phyloP scores from a whole-genome alignment of 2,113 vertebrate species.

The Burhinus oedicnemus region DNA sequence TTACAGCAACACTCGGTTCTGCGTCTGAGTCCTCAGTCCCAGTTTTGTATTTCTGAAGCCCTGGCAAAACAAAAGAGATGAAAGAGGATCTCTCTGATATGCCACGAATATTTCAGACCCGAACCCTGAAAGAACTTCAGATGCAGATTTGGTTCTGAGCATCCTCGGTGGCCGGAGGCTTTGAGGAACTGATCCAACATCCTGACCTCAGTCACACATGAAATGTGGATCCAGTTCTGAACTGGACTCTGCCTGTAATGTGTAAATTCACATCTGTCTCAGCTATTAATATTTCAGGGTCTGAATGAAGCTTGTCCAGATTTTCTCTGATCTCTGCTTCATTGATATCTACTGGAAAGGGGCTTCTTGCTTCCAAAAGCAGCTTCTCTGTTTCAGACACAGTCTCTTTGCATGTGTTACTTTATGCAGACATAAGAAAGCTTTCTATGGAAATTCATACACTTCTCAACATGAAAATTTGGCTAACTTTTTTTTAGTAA shows the following conservation, averaged over 20 bases:
- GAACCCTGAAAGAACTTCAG: background rate
- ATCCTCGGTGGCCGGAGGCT: background rate
- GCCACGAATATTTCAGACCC: background rate
- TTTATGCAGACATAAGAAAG: background rate
- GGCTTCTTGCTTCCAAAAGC: background rate
- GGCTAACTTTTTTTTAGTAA: background rate
- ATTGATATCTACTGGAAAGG: background rate
- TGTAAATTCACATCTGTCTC: constrained; percentile 16
- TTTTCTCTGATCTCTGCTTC: background rate
- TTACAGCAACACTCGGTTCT: background rate
- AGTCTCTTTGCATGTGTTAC: background rate
- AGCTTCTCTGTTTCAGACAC: background rate
- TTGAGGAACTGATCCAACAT: constrained; percentile 9
- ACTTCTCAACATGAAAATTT: background rate
- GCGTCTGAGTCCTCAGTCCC: background rate
- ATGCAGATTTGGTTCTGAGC: background rate
- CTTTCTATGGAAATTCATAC: background rate
- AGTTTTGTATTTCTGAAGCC: background rate
- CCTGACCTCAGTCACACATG: background rate
- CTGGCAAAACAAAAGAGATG: constrained; percentile 2
- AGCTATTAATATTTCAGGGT: constrained; percentile 17
- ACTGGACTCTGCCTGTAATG: background rate
- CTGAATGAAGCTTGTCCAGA: background rate
- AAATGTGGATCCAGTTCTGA: background rate
- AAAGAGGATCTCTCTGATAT: background rate